phyloP scores from a whole-genome alignment of 2,797 vertebrate genomes.

The Taeniopygia guttata region DNA sequence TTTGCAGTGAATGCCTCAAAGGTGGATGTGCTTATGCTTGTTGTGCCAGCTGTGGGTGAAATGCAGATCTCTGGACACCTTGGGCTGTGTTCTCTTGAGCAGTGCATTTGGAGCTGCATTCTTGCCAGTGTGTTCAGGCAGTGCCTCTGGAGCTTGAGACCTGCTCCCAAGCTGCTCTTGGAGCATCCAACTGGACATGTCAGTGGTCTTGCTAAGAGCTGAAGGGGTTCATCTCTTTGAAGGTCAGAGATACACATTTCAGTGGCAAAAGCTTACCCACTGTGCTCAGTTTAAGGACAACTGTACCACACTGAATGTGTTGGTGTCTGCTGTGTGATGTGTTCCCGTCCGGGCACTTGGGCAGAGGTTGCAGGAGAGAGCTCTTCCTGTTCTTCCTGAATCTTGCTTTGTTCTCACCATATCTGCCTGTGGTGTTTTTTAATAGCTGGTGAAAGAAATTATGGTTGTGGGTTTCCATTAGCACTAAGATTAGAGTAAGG shows the following conservation, averaged over 20 bases:
- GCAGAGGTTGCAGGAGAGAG: background rate
- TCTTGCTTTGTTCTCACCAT: background rate
- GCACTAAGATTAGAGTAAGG: background rate
- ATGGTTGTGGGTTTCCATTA: background rate
- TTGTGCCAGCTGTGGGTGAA: background rate
- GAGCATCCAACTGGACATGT: background rate
- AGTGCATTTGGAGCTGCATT: background rate
- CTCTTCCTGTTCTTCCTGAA: background rate
- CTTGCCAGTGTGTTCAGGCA: background rate
- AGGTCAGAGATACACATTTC: background rate
- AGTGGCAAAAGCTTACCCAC: background rate
- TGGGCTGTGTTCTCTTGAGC: background rate
- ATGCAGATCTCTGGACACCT: background rate
- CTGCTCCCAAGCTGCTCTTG: background rate
- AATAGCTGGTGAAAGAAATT: background rate
- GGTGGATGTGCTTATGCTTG: background rate
- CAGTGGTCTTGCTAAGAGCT: background rate
- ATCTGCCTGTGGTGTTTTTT: background rate
- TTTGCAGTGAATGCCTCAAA: background rate
- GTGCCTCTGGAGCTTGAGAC: background rate
- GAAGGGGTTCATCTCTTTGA: background rate
- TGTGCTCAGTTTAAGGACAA: background rate
- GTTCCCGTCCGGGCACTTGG: background rate
- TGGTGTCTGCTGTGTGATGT: background rate
- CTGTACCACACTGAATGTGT: accelerated